phyloP scores from a whole-genome alignment of 2,888 invertebrate species.

The Melipona beecheii region DNA sequence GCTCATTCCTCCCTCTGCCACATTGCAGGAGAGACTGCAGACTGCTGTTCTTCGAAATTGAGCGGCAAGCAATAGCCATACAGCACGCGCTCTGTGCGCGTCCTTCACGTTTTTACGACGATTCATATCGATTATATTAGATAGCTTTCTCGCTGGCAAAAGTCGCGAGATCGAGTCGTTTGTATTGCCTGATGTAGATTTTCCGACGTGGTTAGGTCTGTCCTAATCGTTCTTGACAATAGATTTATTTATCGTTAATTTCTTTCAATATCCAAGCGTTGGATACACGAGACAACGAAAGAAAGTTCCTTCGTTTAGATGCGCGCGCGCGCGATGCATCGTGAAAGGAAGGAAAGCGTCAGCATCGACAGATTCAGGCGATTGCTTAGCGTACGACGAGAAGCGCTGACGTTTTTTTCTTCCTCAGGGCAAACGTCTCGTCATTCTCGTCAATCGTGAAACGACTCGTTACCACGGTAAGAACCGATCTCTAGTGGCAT shows the following conservation, averaged over 20 bases:
- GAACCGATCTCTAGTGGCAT: slow-evolving; percentile 48
- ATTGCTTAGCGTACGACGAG: slow-evolving; percentile 16
- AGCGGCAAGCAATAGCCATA: slow-evolving; percentile 17
- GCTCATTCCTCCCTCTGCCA: slow-evolving; percentile 8
- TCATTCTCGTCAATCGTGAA: slow-evolving; percentile 44
- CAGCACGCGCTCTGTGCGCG: slow-evolving; percentile 19
- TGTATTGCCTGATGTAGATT: background rate
- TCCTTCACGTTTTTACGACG: slow-evolving; percentile 42
- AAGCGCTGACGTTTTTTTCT: slow-evolving; percentile 42
- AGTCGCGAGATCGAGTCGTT: background rate
- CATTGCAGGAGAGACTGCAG: slow-evolving; percentile 16
- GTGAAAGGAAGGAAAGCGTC: slow-evolving; percentile 21
- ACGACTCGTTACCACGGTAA: slow-evolving; percentile 47
- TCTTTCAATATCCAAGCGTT: background rate
- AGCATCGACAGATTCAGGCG: slow-evolving; percentile 11
- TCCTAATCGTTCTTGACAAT: slow-evolving; percentile 11
- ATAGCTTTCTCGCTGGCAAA: background rate
- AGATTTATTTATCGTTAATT: background rate
- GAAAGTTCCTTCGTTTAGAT: slow-evolving; percentile 13
- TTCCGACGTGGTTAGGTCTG: background rate
- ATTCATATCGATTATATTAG: slow-evolving; percentile 29
- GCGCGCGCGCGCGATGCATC: background rate
- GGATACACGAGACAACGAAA: slow-evolving; percentile 7
- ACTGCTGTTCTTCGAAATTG: slow-evolving; percentile 24
- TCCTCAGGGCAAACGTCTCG: slow-evolving; percentile 29